These are phyloP conservation scores for Drosophila rhopaloa DNA, from an alignment of 1,140 invertebrate species.

Conservation along the genomic window DNA sequence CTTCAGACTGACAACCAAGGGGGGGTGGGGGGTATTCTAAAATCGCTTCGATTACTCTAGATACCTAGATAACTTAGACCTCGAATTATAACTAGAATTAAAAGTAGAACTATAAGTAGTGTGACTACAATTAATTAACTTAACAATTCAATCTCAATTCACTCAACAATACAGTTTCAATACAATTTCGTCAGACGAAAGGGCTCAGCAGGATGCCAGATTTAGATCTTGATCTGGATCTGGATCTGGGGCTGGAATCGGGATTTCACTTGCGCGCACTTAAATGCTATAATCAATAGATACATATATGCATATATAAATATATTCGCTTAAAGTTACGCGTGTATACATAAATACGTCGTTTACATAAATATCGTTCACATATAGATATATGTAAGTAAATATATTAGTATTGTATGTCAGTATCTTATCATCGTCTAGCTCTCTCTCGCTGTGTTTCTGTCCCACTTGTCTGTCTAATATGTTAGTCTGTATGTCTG, in stretches of 20 bases:
- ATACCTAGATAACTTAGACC: slow-evolving; percentile 17
- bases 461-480: background rate
- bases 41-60: background rate
- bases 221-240: slow-evolving; percentile 1
- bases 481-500: background rate
- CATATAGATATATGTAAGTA: slow-evolving; percentile 16
- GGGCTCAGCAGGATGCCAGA: slow-evolving; percentile 26
- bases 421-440: slow-evolving; percentile 13
- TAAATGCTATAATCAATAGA: slow-evolving; percentile 66
- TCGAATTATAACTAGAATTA: slow-evolving; percentile 25
- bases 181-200: slow-evolving; percentile 66
- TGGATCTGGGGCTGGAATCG: background rate
- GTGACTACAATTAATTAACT: slow-evolving; percentile 64
- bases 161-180: slow-evolving; percentile 34
- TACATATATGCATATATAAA: slow-evolving; percentile 66
- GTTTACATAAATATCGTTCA: slow-evolving; percentile 61
- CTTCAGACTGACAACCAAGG: slow-evolving; percentile 32
- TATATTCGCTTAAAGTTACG: slow-evolving; percentile 52
- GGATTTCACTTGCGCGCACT: slow-evolving; percentile 54
- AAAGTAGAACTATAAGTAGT: slow-evolving; percentile 14
- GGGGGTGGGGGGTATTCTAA: background rate
- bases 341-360: slow-evolving; percentile 63
- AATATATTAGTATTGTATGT: slow-evolving; percentile 34
- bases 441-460: slow-evolving; percentile 8
- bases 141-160: slow-evolving; percentile 49